Base-by-base conservation (phyloP, 2,113 vertebrate genomes). In the Rhineura floridana region DNA sequence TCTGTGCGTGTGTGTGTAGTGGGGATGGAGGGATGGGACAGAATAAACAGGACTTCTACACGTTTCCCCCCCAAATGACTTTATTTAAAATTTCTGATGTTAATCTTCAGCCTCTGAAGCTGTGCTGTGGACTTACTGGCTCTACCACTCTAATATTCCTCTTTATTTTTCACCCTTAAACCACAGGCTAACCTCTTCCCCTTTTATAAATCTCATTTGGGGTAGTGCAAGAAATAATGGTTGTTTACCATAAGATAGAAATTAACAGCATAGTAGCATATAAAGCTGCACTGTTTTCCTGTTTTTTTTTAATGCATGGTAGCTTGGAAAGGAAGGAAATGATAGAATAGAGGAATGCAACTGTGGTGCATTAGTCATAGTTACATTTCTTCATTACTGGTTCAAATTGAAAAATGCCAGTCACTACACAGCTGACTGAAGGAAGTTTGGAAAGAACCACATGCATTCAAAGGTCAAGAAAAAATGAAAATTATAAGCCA, bases 331-430 rank as follows among this genome's bases (percentile, higher is more conserved):
- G 83, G 82, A 87, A 92, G 90, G 84, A 93, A 93, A 91, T 76
- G 55, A 83, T 91, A 92, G 90, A 83, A 85, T 30, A 90, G 81
- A 90, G 89, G 83, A 83, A 59, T 85, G 70, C 81, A 62, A 83
- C 90, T 77, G 48, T 0, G 33, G 79, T 76, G 80, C 87, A 92
- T 94, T 94, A 93, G 89, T 95, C 92, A 93, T 89, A 91, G 92
- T 92, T 93, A 87, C 89, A 90, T 92, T 92, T 89, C 93, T 94
- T 94, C 93, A 91, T 94, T 95, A 93, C 89, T 87, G 91, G 91
- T 91, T 90, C 94, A 89, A 95, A 94, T 87, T 96, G 95, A 95
- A 94, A 96, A 96, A 96, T 95, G 92, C 90, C 93, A 94, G 15
- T 62, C 86, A 2, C 85, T 89, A 87, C 90, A 84, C 85, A 92